Base-by-base conservation (phyloP, 2,113 vertebrate genomes). In the Pituophis catenifer region DNA sequence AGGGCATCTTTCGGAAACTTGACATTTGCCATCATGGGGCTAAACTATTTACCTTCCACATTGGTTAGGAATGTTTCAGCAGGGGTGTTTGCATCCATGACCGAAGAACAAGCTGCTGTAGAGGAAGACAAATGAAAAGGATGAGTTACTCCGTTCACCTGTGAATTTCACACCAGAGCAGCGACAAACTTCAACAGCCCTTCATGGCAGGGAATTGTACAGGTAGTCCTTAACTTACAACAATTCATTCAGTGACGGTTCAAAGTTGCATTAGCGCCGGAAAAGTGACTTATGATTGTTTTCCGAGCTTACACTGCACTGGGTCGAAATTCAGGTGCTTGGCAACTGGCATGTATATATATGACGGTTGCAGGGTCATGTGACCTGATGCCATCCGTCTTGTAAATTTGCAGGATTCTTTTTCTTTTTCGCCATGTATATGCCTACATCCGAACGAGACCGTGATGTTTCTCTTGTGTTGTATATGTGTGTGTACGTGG, bases 1-100 rank as follows among this genome's bases (percentile, higher is more conserved):
- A 44, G 38, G 38, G 38, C 38, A 3, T 44, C 38, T 44, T 44
- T 44, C 38, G 2, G 38, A 44, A 44, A 44, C 38, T 44, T 44
- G 2, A 44, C 38, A 44, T 44, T 44, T 50, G 48, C 48, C 6
- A 50, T 50, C 48, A 50, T 4, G 48, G 6, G 48, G 48, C 48
- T 50, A 50, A 9, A 88, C 26, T 86, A 54, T n/a, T 26, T 97
- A 98, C 98, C 97, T 97, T 95, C 95, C 90, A 95, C 94, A 65
- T 19, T 10, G 88, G 44, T 97, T 19, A 44, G 19, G 55, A 23
- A 81, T 48, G 89, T 94, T 5, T 13, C 62, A 89, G 94, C 12
- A 5, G 93, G 89, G 33, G 90, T 94, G 58, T 95, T 93, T 85
- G 90, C 21, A 88, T 92, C 95, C 92, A 96, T 91, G 55, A 48